Percentiles rank a stretch among this genome's conserved stretches.
Conservation (phyloP, 2,113 vertebrate genomes). For the Dasyornis broadbenti region DNA sequence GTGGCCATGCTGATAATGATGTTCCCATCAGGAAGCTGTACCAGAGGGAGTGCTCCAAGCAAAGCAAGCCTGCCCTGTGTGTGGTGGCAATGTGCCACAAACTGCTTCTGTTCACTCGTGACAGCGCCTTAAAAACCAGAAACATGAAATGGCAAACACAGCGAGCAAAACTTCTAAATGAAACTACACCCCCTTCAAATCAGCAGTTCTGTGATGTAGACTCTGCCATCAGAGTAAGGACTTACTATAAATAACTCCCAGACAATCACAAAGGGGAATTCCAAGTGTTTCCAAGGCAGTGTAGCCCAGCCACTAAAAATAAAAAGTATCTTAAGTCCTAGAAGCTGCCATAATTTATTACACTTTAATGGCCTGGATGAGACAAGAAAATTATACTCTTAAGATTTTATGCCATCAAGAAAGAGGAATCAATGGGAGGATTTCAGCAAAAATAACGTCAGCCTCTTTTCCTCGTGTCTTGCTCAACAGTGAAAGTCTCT, state of each 20-base stretch:
- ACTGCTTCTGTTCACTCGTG: background rate
- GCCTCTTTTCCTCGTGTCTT: background rate
- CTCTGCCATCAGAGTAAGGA: background rate
- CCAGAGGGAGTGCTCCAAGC: background rate
- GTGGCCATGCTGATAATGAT: background rate
- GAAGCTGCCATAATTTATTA: slow-evolving; percentile 19
- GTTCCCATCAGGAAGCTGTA: background rate
- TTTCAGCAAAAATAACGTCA: background rate
- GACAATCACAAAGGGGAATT: slow-evolving; percentile 25
- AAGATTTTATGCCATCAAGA: background rate
- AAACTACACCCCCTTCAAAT: background rate
- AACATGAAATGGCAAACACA: background rate
- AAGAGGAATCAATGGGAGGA: background rate
- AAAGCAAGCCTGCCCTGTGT: background rate
- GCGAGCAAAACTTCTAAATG: background rate
- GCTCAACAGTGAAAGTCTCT: background rate
- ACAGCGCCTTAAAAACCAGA: background rate
- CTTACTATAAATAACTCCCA: slow-evolving; percentile 36
- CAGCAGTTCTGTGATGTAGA: background rate
- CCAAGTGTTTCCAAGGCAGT: background rate
- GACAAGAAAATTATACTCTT: background rate
- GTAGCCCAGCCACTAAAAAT: background rate
- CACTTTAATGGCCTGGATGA: background rate
- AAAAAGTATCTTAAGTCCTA: background rate
- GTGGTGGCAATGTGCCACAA: background rate